Conservation (phyloP, 2,888 invertebrate species). For the Andrena hattorfiana region DNA sequence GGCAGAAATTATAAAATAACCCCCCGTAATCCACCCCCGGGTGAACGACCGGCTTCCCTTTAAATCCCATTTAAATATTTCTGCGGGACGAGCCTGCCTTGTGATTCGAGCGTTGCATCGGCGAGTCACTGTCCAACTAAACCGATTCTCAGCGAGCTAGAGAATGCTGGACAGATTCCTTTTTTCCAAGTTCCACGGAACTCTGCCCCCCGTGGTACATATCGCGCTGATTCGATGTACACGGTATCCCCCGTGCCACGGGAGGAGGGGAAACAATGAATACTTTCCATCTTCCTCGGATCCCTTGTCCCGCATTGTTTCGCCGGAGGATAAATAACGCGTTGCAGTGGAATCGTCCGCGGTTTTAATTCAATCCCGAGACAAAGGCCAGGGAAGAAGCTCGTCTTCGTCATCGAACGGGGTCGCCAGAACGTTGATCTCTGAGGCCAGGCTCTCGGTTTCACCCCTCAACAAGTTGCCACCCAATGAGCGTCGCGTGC, state of each 20-base stretch:
- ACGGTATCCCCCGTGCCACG: background rate
- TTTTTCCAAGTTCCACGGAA: slow-evolving; percentile 18
- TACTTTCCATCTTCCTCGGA: slow-evolving; percentile 1
- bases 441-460: slow-evolving; percentile 3
- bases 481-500: background rate
- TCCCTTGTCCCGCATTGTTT: slow-evolving; percentile 45
- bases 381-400: slow-evolving; percentile 33
- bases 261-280: slow-evolving; percentile 38
- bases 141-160: slow-evolving; percentile 15
- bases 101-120: slow-evolving; percentile 25
- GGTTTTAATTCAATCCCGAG: slow-evolving; percentile 59
- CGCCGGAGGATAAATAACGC: slow-evolving; percentile 49
- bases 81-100: background rate
- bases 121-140: slow-evolving; percentile 32
- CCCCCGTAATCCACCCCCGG: slow-evolving; percentile 2
- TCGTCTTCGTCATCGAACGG: slow-evolving; percentile 4
- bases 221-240: slow-evolving; percentile 23
- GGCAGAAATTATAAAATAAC: background rate
- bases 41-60: slow-evolving; percentile 19
- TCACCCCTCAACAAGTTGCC: slow-evolving; percentile 29
- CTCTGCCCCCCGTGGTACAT: slow-evolving; percentile 12
- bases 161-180: background rate
- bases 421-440: background rate
- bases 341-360: slow-evolving; percentile 29
- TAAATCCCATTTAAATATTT: slow-evolving; percentile 37